phyloP scores from a whole-genome alignment of 2,797 vertebrate genomes.

The Parotocinclus haroldoi region DNA sequence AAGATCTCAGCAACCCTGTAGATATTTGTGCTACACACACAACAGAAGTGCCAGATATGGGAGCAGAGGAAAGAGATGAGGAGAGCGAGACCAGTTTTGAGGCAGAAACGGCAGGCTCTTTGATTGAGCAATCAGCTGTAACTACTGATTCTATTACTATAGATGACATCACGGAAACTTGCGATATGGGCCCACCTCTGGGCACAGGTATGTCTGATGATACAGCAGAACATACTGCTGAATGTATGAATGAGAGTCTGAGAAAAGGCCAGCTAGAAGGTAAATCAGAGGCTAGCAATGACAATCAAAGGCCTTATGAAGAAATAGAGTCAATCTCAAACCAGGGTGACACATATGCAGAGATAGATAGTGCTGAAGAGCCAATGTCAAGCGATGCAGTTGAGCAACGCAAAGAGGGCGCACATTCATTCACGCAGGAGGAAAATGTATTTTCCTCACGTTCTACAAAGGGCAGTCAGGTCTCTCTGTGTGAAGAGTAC shows the following conservation, averaged over 20 bases:
- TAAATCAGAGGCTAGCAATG: conserved; percentile 41
- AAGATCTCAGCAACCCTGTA: conserved; percentile 40
- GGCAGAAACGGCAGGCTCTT: conserved; percentile 53
- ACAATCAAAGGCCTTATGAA: conserved; percentile 29
- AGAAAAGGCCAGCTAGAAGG: conserved; percentile 44
- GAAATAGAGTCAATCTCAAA: conserved; percentile 45
- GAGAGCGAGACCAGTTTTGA: conserved; percentile 44
- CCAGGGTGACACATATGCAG: conserved; percentile 37
- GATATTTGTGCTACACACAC: conserved; percentile 40
- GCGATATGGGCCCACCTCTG: conserved; percentile 52
- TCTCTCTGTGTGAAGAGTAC: conserved; percentile 67
- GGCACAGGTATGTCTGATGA: conserved; percentile 33
- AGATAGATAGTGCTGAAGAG: conserved; percentile 41
- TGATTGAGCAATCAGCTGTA: conserved; percentile 56
- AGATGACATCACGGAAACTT: conserved; percentile 56
- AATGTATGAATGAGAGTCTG: conserved; percentile 48
- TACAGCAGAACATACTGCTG: conserved; percentile 24
- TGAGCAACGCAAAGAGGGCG: conserved; percentile 41
- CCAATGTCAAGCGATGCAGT: conserved; percentile 32
- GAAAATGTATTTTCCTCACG: conserved; percentile 54
- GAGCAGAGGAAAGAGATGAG: conserved; percentile 41
- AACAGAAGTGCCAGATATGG: conserved; percentile 28
- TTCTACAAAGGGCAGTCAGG: conserved; percentile 57
- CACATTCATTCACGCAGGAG: conserved; percentile 27
- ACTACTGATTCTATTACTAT: conserved; percentile 55